Evolutionary conservation across 2,113 vertebrate genomes (phyloP), one percentile per base, ranked within the genome.

Genomic region (Mustela lutreola): DNA sequence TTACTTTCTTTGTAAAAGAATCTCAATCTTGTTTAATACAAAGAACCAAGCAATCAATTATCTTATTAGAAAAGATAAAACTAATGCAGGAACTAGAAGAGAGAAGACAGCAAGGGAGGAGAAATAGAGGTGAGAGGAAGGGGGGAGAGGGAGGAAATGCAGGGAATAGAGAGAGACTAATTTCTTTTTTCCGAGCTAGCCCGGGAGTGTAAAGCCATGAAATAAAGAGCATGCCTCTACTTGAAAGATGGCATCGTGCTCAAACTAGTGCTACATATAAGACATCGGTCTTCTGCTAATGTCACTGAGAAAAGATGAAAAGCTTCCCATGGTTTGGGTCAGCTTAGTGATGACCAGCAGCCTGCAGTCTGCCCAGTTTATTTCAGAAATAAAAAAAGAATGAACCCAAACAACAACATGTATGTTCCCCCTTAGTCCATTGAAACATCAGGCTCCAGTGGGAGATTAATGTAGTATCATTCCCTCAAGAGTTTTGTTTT

Each of bases 301-400:
- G 83, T 28, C 92, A 53, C 62, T 42, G 28, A 97, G 88, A 89
- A 94, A 95, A 89, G 86, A 96, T 83, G n/a, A 95, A 97, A 58
- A 81, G 42, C n/a, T 70, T 94, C 19, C 39, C 33, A 18, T 26
- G 45, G 45, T 63, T 63, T 19, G 16, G n/a, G 70, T 21, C 45
- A 94, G 70, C 50, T 82, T 90, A 95, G 45, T 36, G 78, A 65
- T 75, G 73, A 96, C 67, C n/a, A 71, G 60, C 65, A 87, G 18
- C n/a, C 58, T 63, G 12, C 42, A 70, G 48, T 60, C 86, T 26
- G 96, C 92, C 95, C 97, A 92, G 53, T 96, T 97, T 92, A 71
- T 95, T 92, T 97, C 94, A 96, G 91, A 98, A 97, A 95, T 97
- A 81, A 78, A 81, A 96, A 95, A 95, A 84, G 84, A 95, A 91